Percentiles rank a stretch among this genome's conserved stretches.
Evolutionary conservation across 2,797 vertebrate species (phyloP).

Genomic region (Urosaurus nigricauda): DNA sequence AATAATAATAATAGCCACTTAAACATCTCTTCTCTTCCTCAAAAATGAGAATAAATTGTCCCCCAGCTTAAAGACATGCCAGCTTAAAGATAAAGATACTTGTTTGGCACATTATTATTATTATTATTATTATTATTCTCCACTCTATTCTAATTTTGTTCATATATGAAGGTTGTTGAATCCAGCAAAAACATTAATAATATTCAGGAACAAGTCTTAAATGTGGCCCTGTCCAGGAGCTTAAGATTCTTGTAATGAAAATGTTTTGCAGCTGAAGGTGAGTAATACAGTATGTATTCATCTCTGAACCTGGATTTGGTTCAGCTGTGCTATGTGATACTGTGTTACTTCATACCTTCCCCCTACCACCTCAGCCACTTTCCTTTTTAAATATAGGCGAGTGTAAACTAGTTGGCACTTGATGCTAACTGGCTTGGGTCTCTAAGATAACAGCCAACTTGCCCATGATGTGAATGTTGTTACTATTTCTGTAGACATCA

Average conservation of each 20-base stretch:
- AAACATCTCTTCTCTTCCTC: too few species aligned
- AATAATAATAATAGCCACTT: too few species aligned
- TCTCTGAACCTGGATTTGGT: slow-evolving; percentile 67
- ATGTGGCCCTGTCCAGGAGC: slow-evolving; percentile 71
- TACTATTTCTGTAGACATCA: slow-evolving; percentile 66
- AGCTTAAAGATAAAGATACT: too few species aligned
- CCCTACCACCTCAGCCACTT: slow-evolving; percentile 22
- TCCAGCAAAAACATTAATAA: slow-evolving; percentile 85
- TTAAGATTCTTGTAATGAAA: slow-evolving; percentile 81
- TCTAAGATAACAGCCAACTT: slow-evolving; percentile 49
- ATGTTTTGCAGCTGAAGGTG: slow-evolving; percentile 70
- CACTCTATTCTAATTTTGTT: slow-evolving; percentile 83
- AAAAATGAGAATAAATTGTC: too few species aligned
- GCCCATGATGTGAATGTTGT: slow-evolving; percentile 60
- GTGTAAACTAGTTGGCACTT: slow-evolving; percentile 66
- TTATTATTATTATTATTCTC: too few species aligned
- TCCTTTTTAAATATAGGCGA: slow-evolving; percentile 64
- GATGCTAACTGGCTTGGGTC: slow-evolving; percentile 27
- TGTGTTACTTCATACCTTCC: slow-evolving; percentile 49
- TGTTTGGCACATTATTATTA: too few species aligned
- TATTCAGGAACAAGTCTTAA: slow-evolving; percentile 79
- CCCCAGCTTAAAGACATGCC: too few species aligned
- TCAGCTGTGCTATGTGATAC: slow-evolving; percentile 61
- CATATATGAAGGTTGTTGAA: slow-evolving; percentile 80
- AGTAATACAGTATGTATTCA: slow-evolving; percentile 63